These are phyloP conservation scores for Plectrocnemia conspersa DNA, from an alignment of 1,140 invertebrate species.

Conservation along the genomic window DNA sequence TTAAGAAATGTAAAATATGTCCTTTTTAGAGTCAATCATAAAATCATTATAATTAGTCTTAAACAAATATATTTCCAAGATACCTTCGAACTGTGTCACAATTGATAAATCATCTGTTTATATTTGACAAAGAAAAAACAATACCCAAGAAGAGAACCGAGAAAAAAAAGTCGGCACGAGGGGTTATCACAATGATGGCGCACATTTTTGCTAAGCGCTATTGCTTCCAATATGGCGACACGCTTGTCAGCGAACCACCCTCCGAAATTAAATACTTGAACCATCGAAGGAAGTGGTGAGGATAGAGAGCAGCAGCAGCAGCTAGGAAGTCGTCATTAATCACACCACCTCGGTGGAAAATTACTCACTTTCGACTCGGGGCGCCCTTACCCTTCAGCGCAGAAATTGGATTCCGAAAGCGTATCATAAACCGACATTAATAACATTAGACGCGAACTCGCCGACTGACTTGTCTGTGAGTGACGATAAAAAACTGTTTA, in stretches of 20 bases:
- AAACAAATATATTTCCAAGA: no score
- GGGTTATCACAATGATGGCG: constrained; percentile 13
- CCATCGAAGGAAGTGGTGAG: neutral
- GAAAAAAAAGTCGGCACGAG: constrained; percentile 1
- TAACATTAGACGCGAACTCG: no score
- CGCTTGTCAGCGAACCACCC: constrained; percentile 13
- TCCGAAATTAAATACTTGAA: constrained; percentile 21
- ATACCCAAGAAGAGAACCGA: no score
- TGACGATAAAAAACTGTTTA: constrained; percentile 7
- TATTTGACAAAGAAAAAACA: no score
- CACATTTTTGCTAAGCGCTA: constrained; percentile 17
- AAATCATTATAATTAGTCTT: no score
- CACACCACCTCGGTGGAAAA: constrained; percentile 8
- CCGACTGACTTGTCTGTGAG: neutral
- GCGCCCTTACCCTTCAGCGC: no score
- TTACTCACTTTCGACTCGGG: no score
- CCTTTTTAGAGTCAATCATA: no score
- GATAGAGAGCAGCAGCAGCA: constrained; percentile 6
- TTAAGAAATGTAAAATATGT: no score
- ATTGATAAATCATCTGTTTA: no score
- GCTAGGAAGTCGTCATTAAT: constrained; percentile 13
- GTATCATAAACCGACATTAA: neutral
- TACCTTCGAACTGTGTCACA: no score
- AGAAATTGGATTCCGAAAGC: neutral
- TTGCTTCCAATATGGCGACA: constrained; percentile 24